Evolutionary conservation across 2,888 invertebrate species (phyloP), one percentile per base, ranked within the genome.

Genomic region (Diplolepis rosae): DNA sequence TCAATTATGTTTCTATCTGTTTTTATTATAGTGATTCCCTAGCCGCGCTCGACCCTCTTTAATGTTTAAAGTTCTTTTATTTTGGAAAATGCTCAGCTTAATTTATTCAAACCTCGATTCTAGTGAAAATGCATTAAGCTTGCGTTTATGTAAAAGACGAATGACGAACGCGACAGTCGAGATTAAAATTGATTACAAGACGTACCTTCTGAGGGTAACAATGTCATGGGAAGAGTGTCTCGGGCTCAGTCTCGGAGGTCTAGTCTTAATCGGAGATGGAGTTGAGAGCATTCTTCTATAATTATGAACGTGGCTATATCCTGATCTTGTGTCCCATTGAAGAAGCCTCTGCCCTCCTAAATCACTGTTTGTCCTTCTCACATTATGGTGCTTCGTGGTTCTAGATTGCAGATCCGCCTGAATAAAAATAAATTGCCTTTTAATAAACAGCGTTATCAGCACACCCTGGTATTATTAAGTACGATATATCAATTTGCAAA

Each of bases 351-450:
- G 91, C 27, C 91, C 91, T 65, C 92, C 91, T 75, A 92, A 87
- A 83, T 92, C 92, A 71, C 91, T 91, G 83, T 91, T 90, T 7
- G 91, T 91, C 68, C 92, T 85, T 68, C 92, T 87, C 69, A 91
- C 91, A 84, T 90, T 90, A 74, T 90, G 89, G 75, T 90, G 90
- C 69, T 85, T 82, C 68, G 80, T 77, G 65, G 90, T 85, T 52
- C 90, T 89, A 56, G 89, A 90, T 80, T 91, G 91, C 74, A 91
- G 85, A 83, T 91, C 91, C 84, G 91, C 90, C 91, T 91, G 83
- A 84, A 88, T 78, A 72, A n/a, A 32, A 39, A 61, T 11, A 56
- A 56, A 2, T n/a, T 48, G 22, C 18, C 22, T 13, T 13, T 39
- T 39, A 2, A 39, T 7, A 39, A 39, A 39, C n/a, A n/a, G n/a